Base-by-base conservation (phyloP, 1,140 invertebrate genomes). In the Psix sp. region DNA sequence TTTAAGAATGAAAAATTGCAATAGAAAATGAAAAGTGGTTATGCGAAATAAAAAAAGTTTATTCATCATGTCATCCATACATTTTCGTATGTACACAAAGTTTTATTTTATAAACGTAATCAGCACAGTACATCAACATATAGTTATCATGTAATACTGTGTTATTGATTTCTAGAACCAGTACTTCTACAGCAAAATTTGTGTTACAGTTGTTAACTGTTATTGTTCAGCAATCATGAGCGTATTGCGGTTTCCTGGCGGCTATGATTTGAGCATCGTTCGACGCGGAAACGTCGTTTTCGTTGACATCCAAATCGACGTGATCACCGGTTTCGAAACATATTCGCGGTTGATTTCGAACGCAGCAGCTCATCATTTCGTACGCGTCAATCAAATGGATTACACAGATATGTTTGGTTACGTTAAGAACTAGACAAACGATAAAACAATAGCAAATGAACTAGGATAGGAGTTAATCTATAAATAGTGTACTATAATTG, bases 21-120 rank as follows among this genome's bases (percentile, higher is more conserved):
- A n/a, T n/a, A n/a, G n/a, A n/a, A n/a, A n/a, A n/a, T n/a, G 21
- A 24, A 7, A 40, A 33, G 2, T 20, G 14, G 1, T 43, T 48
- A 29, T 46, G 40, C 42, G 42, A 63, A 56, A 71, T 56, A 62
- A 71, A 49, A 62, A 71, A 60, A n/a, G 42, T 68, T 68, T 59
- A 60, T 70, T 70, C 31, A 60, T 45, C 45, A 33, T 59, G 43
- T 62, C 39, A 42, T 45, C 17, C 49, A 42, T 57, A 63, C 49
- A 72, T 16, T 26, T 62, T 57, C 56, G 26, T 74, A 77, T 77
- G 60, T 77, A 77, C 75, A 77, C 65, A 71, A 77, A 35, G 59
- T 76, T 29, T 78, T 76, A 75, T 75, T 74, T 60, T 59, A 62
- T 66, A 75, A 75, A 75, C 56, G 38, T 67, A 51, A 52, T 75